Conservation (phyloP, 1,140 invertebrate genomes). For the Gryon sp. region DNA sequence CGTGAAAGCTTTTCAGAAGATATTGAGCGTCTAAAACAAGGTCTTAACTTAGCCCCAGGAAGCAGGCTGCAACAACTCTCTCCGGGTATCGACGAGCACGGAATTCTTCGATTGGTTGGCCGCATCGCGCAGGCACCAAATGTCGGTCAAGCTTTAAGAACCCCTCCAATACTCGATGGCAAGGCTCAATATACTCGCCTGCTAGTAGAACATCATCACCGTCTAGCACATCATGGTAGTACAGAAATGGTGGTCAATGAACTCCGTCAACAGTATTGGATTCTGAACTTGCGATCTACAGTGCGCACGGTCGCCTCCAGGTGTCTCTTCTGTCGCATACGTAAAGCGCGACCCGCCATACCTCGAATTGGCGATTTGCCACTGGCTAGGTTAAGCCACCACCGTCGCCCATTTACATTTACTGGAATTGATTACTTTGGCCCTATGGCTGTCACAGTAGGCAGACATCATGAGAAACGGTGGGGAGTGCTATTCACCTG, state of each 20-base stretch:
- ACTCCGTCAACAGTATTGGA: slow-evolving; percentile 46
- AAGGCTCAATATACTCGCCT: not conserved
- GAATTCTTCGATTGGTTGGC: not conserved
- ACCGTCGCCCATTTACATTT: not conserved
- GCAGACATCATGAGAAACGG: slow-evolving; percentile 36
- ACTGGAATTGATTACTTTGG: slow-evolving; percentile 9
- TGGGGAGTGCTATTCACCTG: slow-evolving; percentile 62
- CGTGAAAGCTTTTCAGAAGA: not conserved
- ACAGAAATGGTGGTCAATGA: slow-evolving; percentile 40
- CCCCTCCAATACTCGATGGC: not conserved
- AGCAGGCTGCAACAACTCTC: not conserved
- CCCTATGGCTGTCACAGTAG: not conserved
- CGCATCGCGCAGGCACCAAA: not conserved
- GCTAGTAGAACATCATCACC: slow-evolving; percentile 25
- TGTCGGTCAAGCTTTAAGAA: not conserved
- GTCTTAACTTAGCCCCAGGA: not conserved
- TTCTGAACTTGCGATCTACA: slow-evolving; percentile 40
- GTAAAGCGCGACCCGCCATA: slow-evolving; percentile 14
- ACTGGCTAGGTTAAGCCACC: slow-evolving; percentile 26
- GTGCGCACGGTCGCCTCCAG: slow-evolving; percentile 12
- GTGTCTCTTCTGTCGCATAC: slow-evolving; percentile 28
- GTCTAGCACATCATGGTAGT: slow-evolving; percentile 37
- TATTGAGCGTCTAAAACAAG: too few species aligned
- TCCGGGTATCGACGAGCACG: not conserved
- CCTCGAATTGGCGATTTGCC: slow-evolving; percentile 69